Evolutionary conservation across 1,140 invertebrate genomes (phyloP), one percentile per base, ranked within the genome.

Genomic region (Papilio aristodemus): DNA sequence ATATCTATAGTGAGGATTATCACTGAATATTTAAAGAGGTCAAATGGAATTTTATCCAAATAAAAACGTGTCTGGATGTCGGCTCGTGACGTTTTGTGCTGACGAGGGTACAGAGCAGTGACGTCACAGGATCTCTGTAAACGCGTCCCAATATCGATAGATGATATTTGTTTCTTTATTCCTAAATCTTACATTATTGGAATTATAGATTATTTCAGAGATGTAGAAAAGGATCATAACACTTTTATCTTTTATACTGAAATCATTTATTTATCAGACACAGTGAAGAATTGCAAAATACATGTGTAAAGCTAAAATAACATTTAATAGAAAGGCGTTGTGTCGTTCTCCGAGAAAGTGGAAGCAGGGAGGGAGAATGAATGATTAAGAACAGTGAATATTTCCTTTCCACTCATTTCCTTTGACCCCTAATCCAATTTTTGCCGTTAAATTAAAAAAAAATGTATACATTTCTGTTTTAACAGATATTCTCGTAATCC

Each of bases 21-120:
- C 46, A 54, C 46, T 54, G 46, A 54, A 54, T 54, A 54, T 54
- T 54, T 54, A 54, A 54, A 54, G 19, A 54, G 46, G 46, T 54
- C 46, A 54, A 54, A 22, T 54, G 46, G 46, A 25, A 54, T 54
- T 54, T 54, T 54, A 54, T 54, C 46, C 46, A 54, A 54, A 54
- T 54, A 54, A 54, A 54, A 54, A 54, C 46, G 17, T 25, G 46
- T 54, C 46, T 54, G 46, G 19, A 54, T 54, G 46, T 54, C 17
- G 27, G 46, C 19, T 11, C 17, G 3, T 19, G 19, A 54, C 46
- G 46, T 54, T 50, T 54, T 22, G 46, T 54, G 46, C 46, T 54
- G 46, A 54, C 46, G 46, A 54, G 46, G 46, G 46, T 54, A 11
- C 46, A 54, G 22, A 9, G 14, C 43, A 8, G 46, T 54, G 46